Conservation (phyloP, 2,113 vertebrate species). For the Pyxicephalus adspersus region DNA sequence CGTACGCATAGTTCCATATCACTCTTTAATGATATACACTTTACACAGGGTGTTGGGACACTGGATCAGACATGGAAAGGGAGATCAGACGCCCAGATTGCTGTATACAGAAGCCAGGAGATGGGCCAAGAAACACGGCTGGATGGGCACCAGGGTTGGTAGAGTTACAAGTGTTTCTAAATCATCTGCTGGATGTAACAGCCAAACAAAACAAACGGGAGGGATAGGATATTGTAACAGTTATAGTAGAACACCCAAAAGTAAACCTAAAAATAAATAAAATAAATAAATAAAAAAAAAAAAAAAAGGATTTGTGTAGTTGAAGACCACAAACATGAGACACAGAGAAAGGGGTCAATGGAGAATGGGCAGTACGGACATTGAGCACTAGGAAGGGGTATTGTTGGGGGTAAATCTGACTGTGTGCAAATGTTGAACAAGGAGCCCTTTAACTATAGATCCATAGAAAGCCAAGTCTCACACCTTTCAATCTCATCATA, state of each 20-base stretch:
- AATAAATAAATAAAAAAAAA: not conserved
- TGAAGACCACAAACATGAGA: not conserved
- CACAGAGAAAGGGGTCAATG: no score
- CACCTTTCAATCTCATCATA: no score
- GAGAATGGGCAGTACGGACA: no score
- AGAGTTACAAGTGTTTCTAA: not conserved
- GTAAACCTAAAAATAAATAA: not conserved
- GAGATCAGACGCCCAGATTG: not conserved
- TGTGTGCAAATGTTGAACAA: no score
- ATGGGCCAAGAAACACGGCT: not conserved
- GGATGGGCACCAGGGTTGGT: not conserved
- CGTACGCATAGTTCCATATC: no score
- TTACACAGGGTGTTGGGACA: no score
- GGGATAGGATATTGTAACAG: not conserved
- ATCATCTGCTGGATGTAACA: not conserved
- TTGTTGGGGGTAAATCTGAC: no score
- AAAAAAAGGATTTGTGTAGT: not conserved
- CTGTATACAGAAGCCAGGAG: not conserved
- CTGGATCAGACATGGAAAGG: no score
- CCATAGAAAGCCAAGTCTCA: no score
- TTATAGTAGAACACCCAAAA: not conserved
- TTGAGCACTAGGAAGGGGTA: no score
- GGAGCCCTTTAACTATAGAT: no score
- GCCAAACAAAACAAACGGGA: not conserved
- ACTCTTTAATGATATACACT: no score